These are phyloP conservation scores for Spinibarbus caldwelli DNA, from an alignment of 2,797 vertebrate genomes.

Conservation along the genomic window DNA sequence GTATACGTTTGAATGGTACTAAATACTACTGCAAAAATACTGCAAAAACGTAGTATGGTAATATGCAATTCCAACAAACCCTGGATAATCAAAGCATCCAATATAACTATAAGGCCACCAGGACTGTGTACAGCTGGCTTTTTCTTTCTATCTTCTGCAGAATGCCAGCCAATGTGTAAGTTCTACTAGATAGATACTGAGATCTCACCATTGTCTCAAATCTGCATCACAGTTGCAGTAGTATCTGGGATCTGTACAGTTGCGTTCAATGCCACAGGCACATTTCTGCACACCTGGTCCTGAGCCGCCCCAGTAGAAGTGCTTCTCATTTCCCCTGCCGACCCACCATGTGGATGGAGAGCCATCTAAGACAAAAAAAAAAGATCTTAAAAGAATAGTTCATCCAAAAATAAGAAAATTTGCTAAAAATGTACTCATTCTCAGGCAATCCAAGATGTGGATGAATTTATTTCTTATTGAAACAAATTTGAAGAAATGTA, in stretches of 20 bases:
- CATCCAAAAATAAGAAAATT: no score
- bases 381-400: not conserved
- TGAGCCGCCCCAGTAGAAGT: conserved; percentile 95
- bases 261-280: conserved; percentile 93
- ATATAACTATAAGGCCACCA: not conserved
- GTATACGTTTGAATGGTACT: not conserved
- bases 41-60: not conserved
- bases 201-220: conserved; percentile 86
- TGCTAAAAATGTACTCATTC: not conserved
- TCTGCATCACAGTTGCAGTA: conserved; percentile 97
- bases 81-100: not conserved
- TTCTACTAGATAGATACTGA: not conserved
- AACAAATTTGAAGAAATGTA: not conserved
- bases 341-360: conserved; percentile 93
- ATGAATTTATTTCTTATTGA: not conserved
- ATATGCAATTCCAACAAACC: not conserved
- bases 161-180: not conserved
- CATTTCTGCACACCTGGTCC: conserved; percentile 96
- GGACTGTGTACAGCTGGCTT: not conserved
- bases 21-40: not conserved
- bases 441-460: not conserved
- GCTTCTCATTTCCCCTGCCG: conserved; percentile 90
- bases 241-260: conserved; percentile 88
- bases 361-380: conserved; percentile 75
- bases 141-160: not conserved